phyloP scores from a whole-genome alignment of 2,113 vertebrate genomes.

The Neolamprologus sp. region DNA sequence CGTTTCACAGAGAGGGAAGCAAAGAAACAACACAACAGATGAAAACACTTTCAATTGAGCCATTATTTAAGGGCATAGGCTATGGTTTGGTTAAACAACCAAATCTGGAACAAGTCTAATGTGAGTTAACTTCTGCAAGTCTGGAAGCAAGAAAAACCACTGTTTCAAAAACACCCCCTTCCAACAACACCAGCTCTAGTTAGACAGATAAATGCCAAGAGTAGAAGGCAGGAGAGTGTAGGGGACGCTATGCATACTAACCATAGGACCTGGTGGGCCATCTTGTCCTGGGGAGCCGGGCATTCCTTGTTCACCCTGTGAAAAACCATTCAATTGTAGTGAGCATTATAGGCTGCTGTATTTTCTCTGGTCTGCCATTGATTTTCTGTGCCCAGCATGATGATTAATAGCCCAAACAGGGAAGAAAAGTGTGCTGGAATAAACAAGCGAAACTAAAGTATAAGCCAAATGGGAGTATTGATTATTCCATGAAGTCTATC shows the following conservation, averaged over 20 bases:
- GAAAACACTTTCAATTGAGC: not conserved
- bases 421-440: slow-evolving; percentile 51
- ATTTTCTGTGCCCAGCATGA: slow-evolving; percentile 45
- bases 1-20: not conserved
- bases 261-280: slow-evolving; percentile 93
- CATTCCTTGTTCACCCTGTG: slow-evolving; percentile 94
- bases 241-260: slow-evolving; percentile 50
- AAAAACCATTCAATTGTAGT: slow-evolving; percentile 51
- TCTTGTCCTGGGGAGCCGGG: slow-evolving; percentile 92
- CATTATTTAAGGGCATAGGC: not conserved
- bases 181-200: not conserved
- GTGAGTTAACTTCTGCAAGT: not conserved
- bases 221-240: not conserved
- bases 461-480: slow-evolving; percentile 49
- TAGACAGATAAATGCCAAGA: not conserved
- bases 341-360: slow-evolving; percentile 50
- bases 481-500: slow-evolving; percentile 60
- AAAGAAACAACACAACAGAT: not conserved
- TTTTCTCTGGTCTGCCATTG: slow-evolving; percentile 50
- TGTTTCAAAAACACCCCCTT: not conserved
- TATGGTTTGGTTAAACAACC: not conserved
- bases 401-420: slow-evolving; percentile 58
- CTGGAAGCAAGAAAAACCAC: not conserved
- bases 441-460: slow-evolving; percentile 56
- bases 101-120: not conserved